Evolutionary conservation across 2,888 invertebrate species (phyloP).

Genomic region (Lysandra bellargus): DNA sequence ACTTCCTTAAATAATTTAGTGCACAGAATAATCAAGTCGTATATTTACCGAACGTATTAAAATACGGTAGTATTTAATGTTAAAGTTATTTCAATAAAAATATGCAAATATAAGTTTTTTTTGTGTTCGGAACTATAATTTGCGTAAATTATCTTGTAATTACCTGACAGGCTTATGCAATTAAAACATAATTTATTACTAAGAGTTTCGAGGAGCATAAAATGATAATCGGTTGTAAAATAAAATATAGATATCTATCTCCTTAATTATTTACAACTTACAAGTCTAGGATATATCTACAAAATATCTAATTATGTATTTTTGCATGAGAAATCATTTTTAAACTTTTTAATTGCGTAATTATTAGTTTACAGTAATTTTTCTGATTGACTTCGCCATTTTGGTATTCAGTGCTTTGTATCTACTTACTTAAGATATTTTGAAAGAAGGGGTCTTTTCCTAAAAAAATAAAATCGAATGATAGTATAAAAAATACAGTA

Average conservation of each 20-base stretch:
- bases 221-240: background rate
- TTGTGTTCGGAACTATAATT: conserved; percentile 15
- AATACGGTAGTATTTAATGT: background rate
- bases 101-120: conserved; percentile 21
- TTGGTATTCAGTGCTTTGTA: background rate
- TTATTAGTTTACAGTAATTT: background rate
- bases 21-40: conserved; percentile 15
- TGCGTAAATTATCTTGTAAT: conserved; percentile 29
- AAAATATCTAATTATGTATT: background rate
- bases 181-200: conserved; percentile 13
- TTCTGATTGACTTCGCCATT: background rate
- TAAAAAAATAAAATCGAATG: background rate
- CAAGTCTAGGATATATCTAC: conserved; percentile 5
- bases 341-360: background rate
- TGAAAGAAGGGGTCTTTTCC: too few relatives aligned
- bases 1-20: background rate
- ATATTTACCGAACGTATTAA: background rate
- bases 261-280: conserved; percentile 5
- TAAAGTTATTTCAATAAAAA: conserved; percentile 16
- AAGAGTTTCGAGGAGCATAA: background rate
- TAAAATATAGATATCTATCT: background rate
- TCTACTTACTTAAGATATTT: background rate
- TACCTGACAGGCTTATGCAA: conserved; percentile 14
- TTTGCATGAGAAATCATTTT: background rate
- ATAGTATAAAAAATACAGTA: background rate